phyloP scores from a whole-genome alignment of 2,888 invertebrate genomes.

The Cristatella mucedo region DNA sequence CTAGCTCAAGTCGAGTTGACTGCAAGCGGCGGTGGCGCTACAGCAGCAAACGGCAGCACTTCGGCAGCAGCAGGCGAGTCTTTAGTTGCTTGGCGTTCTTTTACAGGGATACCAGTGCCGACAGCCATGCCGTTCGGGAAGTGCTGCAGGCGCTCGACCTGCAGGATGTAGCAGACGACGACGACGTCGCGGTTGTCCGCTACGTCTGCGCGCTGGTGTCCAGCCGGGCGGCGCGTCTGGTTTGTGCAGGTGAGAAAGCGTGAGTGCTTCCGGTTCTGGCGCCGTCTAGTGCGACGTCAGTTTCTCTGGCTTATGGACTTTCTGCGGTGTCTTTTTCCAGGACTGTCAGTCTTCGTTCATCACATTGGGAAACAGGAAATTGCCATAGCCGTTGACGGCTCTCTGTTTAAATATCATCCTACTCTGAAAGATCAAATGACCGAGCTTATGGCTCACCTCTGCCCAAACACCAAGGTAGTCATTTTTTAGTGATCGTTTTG shows the following conservation, averaged over 20 bases:
- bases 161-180: slow-evolving; percentile 31
- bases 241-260: slow-evolving; percentile 44
- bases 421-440: slow-evolving; percentile 49
- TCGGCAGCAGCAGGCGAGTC: no score
- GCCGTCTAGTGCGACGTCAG: not conserved
- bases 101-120: slow-evolving; percentile 8
- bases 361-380: slow-evolving; percentile 48
- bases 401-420: slow-evolving; percentile 60
- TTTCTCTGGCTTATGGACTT: no score
- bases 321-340: slow-evolving; percentile 39
- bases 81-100: no score
- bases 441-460: slow-evolving; percentile 47
- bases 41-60: no score
- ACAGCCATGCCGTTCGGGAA: slow-evolving; percentile 21
- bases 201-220: slow-evolving; percentile 53
- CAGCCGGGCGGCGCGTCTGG: slow-evolving; percentile 55
- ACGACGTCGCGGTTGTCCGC: slow-evolving; percentile 51
- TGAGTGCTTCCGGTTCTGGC: not conserved
- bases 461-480: slow-evolving; percentile 48
- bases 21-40: no score
- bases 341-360: slow-evolving; percentile 50
- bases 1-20: no score
- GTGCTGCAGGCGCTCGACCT: slow-evolving; percentile 42
- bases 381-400: slow-evolving; percentile 60
- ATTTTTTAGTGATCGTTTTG: not conserved